Evolutionary conservation across 2,797 vertebrate genomes (phyloP), one percentile per base, ranked within the genome.

Genomic region (Syngnathus rostellatus): DNA sequence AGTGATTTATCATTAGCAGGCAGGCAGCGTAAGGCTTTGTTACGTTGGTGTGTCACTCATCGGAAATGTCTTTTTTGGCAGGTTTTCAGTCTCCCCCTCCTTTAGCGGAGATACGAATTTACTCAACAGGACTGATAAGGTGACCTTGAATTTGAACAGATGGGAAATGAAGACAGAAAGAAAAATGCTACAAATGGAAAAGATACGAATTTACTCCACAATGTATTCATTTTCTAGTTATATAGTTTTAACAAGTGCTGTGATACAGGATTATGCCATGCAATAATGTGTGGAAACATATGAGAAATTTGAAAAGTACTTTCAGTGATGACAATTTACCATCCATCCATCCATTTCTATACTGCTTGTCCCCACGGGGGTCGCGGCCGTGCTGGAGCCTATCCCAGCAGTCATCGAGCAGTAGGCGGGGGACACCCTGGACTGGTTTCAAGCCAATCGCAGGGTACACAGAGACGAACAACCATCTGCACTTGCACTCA

Each of bases 131-230:
- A 58, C 14, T 6, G 58, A 31, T 48, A 71, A 78, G 55, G 74
- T 82, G 68, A 85, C 85, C 83, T 85, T 85, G 75, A 72, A 63
- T 38, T 67, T 53, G 57, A 43, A 54, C 51, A 71, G 53, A 77
- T 69, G 75, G 62, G 25, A 68, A 68, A 21, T 59, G 14, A 53
- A 38, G 55, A 16, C 6, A 19, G 25, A 69, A 66, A 59, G 14
- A 45, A 54, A 50, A 64, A 59, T 68, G 48, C 57, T 37, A 48
- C 17, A 66, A 62, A 83, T 77, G 63, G 64, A 37, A 75, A 73
- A 53, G 37, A 76, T 57, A 79, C 11, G 23, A 57, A 37, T 37
- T 8, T 38, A 7, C 17, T n/a, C 1, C 19, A 40, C 17, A 60
- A 61, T 2, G 5, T 12, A 41, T 41, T 40, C 1, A 11, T 59